Percentiles rank a stretch among this genome's conserved stretches.
Evolutionary conservation across 2,113 vertebrate genomes (phyloP).

Genomic region (Gavialis gangeticus): DNA sequence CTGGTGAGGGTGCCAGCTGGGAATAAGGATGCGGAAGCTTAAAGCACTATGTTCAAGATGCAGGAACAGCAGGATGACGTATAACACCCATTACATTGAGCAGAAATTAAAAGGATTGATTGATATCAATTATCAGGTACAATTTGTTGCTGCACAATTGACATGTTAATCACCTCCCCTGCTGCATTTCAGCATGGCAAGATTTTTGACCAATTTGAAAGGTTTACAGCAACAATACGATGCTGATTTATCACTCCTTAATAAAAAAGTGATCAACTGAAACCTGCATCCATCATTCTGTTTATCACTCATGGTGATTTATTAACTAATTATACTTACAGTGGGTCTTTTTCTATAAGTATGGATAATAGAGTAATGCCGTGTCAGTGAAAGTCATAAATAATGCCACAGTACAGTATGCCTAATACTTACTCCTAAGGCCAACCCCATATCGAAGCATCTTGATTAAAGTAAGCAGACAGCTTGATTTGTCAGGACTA

Average conservation of each 20-base stretch:
- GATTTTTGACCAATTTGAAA: slow-evolving; percentile 84
- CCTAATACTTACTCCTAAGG: slow-evolving; percentile 64
- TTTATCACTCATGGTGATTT: slow-evolving; percentile 86
- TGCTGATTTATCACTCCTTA: slow-evolving; percentile 87
- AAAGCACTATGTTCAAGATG: not conserved
- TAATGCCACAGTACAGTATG: slow-evolving; percentile 59
- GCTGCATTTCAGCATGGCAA: slow-evolving; percentile 63
- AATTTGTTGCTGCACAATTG: slow-evolving; percentile 80
- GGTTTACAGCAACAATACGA: slow-evolving; percentile 87
- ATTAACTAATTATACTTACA: slow-evolving; percentile 86
- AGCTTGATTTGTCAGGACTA: slow-evolving; percentile 64
- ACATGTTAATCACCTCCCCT: slow-evolving; percentile 81
- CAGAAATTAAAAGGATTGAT: slow-evolving; percentile 81
- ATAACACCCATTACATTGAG: slow-evolving; percentile 57
- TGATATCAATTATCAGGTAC: slow-evolving; percentile 83
- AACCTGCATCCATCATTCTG: slow-evolving; percentile 86
- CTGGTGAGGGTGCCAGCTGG: not conserved
- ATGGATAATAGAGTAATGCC: slow-evolving; percentile 64
- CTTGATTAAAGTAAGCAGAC: slow-evolving; percentile 73
- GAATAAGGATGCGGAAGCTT: slow-evolving; percentile 34
- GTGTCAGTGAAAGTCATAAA: slow-evolving; percentile 68
- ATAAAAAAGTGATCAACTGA: slow-evolving; percentile 90
- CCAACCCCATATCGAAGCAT: slow-evolving; percentile 66
- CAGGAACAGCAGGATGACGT: slow-evolving; percentile 48
- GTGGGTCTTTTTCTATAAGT: slow-evolving; percentile 77